Conservation (phyloP, 2,888 invertebrate species). For the Dastarcus helophoroides region DNA sequence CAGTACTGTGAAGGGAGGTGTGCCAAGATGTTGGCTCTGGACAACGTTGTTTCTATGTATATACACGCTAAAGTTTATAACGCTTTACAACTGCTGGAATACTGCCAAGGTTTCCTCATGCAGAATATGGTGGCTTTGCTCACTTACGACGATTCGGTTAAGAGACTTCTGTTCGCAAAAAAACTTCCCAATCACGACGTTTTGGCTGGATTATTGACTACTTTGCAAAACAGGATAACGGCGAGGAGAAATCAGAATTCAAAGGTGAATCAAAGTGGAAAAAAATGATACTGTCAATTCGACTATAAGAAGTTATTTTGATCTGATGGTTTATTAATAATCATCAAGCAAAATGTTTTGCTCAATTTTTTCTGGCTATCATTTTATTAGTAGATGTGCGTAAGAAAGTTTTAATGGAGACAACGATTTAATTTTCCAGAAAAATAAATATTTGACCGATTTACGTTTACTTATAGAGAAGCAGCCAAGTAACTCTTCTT, state of each 20-base stretch:
- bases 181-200: slow-evolving; percentile 85
- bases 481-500: no score
- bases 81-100: slow-evolving; percentile 74
- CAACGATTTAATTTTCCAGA: no score
- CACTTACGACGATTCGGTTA: slow-evolving; percentile 83
- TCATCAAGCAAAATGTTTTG: no score
- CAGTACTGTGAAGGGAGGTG: slow-evolving; percentile 79
- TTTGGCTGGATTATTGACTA: slow-evolving; percentile 65
- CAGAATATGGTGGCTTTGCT: slow-evolving; percentile 92
- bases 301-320: no score
- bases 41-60: slow-evolving; percentile 85
- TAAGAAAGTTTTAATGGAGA: no score
- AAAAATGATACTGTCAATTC: no score
- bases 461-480: no score
- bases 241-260: slow-evolving; percentile 37
- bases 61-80: slow-evolving; percentile 90
- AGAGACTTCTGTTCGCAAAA: slow-evolving; percentile 77
- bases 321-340: no score
- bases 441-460: no score
- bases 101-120: slow-evolving; percentile 80
- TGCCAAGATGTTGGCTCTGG: slow-evolving; percentile 71
- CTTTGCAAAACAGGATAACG: slow-evolving; percentile 73
- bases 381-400: no score
- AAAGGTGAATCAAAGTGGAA: slow-evolving; percentile 19
- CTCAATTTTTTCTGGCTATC: no score